Conservation (phyloP, 1,140 invertebrate genomes). For the Cotesia glomerata region DNA sequence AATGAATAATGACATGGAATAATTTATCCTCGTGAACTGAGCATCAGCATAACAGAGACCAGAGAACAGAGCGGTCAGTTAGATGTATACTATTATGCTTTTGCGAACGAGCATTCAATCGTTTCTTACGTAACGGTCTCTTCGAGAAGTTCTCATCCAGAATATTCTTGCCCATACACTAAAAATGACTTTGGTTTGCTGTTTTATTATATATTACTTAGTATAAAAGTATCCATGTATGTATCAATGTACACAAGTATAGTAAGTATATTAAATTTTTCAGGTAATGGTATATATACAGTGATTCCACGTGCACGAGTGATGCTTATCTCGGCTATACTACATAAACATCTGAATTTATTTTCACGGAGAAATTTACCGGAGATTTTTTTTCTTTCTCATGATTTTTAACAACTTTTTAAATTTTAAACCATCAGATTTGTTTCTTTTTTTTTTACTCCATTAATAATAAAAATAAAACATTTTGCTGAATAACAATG, state of each 20-base stretch:
- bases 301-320: conserved; percentile 14
- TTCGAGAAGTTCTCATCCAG: conserved; percentile 30
- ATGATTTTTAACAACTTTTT: too few relatives aligned
- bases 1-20: too few relatives aligned
- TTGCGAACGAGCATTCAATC: conserved; percentile 29
- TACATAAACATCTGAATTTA: conserved; percentile 15
- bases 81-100: conserved; percentile 9
- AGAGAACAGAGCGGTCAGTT: neutral
- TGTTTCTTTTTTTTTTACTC: too few relatives aligned
- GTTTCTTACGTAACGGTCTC: conserved; percentile 48
- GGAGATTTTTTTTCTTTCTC: neutral
- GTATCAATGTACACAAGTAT: neutral
- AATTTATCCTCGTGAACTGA: too few relatives aligned
- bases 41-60: too few relatives aligned
- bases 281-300: neutral
- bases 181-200: conserved; percentile 2
- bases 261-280: neutral
- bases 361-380: conserved; percentile 3
- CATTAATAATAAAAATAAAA: too few relatives aligned
- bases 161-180: conserved; percentile 24
- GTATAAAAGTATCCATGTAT: neutral
- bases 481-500: too few relatives aligned
- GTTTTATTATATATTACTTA: neutral
- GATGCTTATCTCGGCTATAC: neutral
- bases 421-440: too few relatives aligned